phyloP scores from a whole-genome alignment of 2,113 vertebrate genomes.

The Vimba vimba region DNA sequence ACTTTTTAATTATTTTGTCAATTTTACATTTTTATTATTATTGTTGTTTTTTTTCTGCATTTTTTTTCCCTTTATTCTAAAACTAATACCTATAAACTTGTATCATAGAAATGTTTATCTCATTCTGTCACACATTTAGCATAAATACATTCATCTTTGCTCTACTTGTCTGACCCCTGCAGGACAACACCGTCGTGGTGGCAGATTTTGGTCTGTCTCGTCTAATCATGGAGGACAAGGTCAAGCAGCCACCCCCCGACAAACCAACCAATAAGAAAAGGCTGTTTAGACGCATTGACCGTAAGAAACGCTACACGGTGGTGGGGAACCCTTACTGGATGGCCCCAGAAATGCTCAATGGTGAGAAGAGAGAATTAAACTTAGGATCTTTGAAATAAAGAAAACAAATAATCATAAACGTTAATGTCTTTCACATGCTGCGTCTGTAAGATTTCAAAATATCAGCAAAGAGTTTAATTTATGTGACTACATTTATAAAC shows the following conservation, averaged over 20 bases:
- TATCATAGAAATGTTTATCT: neutral
- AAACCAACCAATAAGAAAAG: conserved; percentile 87
- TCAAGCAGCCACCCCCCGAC: conserved; percentile 80
- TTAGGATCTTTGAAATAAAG: too few species aligned
- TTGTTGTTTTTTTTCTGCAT: neutral
- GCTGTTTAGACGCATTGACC: conserved; percentile 84
- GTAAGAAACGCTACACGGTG: conserved; percentile 95
- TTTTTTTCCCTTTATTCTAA: neutral
- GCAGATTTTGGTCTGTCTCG: conserved; percentile 94
- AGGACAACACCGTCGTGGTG: conserved; percentile 96
- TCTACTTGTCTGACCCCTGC: conserved; percentile 32
- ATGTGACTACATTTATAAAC: too few species aligned
- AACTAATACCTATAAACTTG: neutral
- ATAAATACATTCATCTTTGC: neutral
- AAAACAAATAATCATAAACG: neutral
- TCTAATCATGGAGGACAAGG: conserved; percentile 90
- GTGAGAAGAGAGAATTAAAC: conserved; percentile 71
- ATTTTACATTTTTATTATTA: neutral
- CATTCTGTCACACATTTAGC: neutral
- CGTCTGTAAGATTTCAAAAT: neutral
- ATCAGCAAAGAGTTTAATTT: neutral
- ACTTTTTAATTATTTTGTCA: neutral
- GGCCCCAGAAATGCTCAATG: conserved; percentile 98
- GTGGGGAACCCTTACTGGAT: conserved; percentile 99
- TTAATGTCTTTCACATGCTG: neutral